Conservation (phyloP, 2,113 vertebrate species). For the Microcebus tavaratra region DNA sequence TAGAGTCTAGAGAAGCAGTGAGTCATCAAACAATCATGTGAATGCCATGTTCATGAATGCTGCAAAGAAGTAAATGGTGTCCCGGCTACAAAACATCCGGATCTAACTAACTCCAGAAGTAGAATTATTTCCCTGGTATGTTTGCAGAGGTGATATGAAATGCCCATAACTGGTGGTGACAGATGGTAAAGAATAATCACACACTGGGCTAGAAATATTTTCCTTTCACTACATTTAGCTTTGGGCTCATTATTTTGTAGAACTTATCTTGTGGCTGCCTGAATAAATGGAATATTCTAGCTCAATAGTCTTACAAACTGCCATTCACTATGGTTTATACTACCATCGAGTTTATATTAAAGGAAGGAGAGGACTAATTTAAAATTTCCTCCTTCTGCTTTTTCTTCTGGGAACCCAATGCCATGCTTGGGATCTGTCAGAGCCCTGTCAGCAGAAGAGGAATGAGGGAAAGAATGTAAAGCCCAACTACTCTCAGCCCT, state of each 20-base stretch:
- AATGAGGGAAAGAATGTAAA: not conserved
- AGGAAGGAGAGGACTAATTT: not conserved
- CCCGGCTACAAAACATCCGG: not conserved
- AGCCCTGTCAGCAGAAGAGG: not conserved
- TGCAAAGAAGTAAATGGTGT: not conserved
- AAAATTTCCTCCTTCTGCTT: not conserved
- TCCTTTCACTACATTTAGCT: not conserved
- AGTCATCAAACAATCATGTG: not conserved
- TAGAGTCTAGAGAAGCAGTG: not conserved
- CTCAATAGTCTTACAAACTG: not conserved
- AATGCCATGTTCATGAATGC: not conserved
- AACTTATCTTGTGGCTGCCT: not conserved
- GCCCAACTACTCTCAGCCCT: not conserved
- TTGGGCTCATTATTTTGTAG: not conserved
- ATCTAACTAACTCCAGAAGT: not conserved
- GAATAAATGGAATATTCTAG: not conserved
- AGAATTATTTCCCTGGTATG: not conserved
- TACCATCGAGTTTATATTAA: conserved; percentile 19
- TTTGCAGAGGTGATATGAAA: not conserved
- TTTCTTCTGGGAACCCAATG: not conserved
- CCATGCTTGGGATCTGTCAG: not conserved
- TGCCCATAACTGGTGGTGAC: not conserved
- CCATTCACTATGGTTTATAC: not conserved
- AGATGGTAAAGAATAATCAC: not conserved
- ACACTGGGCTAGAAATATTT: not conserved